These are phyloP conservation scores for Cremastobaeus sp. DNA, from an alignment of 2,888 invertebrate species.

Conservation along the genomic window DNA sequence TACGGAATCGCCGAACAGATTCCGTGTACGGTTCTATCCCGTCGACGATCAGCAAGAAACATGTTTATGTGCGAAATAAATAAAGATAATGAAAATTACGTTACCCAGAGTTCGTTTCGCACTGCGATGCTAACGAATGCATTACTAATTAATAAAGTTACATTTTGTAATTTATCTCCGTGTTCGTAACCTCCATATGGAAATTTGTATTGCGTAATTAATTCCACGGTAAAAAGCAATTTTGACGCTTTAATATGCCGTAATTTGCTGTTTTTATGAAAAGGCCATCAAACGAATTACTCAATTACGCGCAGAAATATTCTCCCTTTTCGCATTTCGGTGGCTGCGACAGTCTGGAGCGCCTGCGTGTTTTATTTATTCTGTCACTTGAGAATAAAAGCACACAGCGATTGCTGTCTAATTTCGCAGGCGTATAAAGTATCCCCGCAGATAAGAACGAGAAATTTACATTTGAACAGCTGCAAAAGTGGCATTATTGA, in stretches of 20 bases:
- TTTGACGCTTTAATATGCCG: slow-evolving; percentile 41
- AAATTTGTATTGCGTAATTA: slow-evolving; percentile 43
- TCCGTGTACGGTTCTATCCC: slow-evolving; percentile 29
- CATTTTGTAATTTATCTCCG: slow-evolving; percentile 37
- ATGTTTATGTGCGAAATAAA: slow-evolving; percentile 44
- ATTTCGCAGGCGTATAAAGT: background rate
- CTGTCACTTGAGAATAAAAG: too few species aligned
- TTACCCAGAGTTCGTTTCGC: slow-evolving; percentile 14
- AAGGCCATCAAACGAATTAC: too few species aligned
- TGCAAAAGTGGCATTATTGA: slow-evolving; percentile 30
- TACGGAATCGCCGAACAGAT: slow-evolving; percentile 54
- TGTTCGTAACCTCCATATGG: slow-evolving; percentile 20
- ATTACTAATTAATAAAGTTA: slow-evolving; percentile 54
- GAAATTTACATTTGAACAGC: slow-evolving; percentile 45
- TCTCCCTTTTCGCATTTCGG: too few species aligned
- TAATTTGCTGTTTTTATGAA: too few species aligned
- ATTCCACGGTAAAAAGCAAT: slow-evolving; percentile 39
- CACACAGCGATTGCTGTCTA: background rate
- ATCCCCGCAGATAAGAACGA: slow-evolving; percentile 5
- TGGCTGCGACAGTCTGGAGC: too few species aligned
- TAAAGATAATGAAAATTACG: slow-evolving; percentile 46
- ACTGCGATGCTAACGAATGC: slow-evolving; percentile 18
- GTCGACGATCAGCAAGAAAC: slow-evolving; percentile 40
- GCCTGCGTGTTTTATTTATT: too few species aligned
- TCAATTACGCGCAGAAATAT: too few species aligned